Conservation (phyloP, 2,888 invertebrate species). For the Lucinisca nassula region DNA sequence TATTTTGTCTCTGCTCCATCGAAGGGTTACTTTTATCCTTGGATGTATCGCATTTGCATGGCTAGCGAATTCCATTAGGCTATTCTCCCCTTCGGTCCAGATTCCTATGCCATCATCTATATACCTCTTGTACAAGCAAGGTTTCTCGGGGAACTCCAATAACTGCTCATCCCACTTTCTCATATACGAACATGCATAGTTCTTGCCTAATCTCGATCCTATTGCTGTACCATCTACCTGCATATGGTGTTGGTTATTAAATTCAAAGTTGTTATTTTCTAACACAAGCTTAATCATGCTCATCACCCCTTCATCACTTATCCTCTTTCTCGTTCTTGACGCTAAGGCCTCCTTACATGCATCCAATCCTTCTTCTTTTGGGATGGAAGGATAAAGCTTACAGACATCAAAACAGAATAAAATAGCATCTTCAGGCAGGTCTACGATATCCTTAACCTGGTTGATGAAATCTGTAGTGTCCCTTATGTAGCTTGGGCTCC, state of each 20-base stretch:
- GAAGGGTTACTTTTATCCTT: background rate
- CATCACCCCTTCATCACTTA: background rate
- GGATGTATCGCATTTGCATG: constrained; percentile 11
- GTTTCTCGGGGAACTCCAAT: background rate
- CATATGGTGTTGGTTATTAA: too few relatives aligned
- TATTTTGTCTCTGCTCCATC: background rate
- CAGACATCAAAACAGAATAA: constrained; percentile 42
- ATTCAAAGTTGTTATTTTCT: constrained; percentile 37
- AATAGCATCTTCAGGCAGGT: background rate
- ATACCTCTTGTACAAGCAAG: background rate
- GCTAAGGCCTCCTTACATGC: constrained; percentile 33
- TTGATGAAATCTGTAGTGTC: constrained; percentile 28
- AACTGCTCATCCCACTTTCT: constrained; percentile 27
- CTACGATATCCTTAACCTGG: constrained; percentile 6
- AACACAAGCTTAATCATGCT: constrained; percentile 31
- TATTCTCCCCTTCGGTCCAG: constrained; percentile 5
- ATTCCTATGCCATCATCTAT: constrained; percentile 7
- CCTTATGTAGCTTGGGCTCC: constrained; percentile 10
- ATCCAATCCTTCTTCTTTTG: constrained; percentile 43
- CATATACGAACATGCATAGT: constrained; percentile 44
- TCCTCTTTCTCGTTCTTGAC: background rate
- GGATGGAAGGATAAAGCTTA: constrained; percentile 41
- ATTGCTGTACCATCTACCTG: constrained; percentile 27
- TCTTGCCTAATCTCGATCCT: constrained; percentile 25
- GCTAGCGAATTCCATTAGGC: background rate